These are phyloP conservation scores for Catostomus latipinnis DNA, from an alignment of 2,797 vertebrate genomes.

Conservation along the genomic window DNA sequence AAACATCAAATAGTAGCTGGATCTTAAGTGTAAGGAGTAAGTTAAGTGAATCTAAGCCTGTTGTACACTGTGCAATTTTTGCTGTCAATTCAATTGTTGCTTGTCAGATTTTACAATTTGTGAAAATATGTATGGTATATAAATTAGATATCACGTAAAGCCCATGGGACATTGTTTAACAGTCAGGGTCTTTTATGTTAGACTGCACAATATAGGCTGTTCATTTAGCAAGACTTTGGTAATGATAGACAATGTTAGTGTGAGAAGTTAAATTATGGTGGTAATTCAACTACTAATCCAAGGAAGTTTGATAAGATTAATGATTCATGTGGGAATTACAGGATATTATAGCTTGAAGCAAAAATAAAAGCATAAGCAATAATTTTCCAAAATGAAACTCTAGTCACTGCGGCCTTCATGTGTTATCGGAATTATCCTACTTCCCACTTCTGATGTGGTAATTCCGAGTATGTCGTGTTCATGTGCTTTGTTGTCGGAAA, in stretches of 20 bases:
- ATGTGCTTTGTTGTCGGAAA: no score
- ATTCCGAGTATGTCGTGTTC: no score
- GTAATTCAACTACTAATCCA: neutral
- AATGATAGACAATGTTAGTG: neutral
- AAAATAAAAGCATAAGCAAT: neutral
- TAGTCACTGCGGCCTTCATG: neutral
- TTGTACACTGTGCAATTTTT: neutral
- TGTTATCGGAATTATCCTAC: no score
- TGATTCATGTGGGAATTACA: neutral
- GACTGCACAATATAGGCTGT: neutral
- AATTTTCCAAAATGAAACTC: neutral
- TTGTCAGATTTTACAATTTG: neutral
- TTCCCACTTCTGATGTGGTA: no score
- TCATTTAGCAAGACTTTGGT: neutral
- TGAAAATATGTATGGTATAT: neutral
- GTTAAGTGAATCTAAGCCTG: neutral
- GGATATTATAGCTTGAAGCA: no score
- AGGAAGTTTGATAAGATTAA: neutral
- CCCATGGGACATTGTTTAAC: neutral
- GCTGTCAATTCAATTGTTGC: neutral
- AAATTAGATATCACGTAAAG: no score
- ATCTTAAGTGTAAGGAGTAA: conserved; percentile 16
- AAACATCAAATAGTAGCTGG: conserved; percentile 35
- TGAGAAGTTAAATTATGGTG: neutral
- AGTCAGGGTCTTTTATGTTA: neutral